phyloP scores from a whole-genome alignment of 1,140 invertebrate species.

The Popillia japonica region DNA sequence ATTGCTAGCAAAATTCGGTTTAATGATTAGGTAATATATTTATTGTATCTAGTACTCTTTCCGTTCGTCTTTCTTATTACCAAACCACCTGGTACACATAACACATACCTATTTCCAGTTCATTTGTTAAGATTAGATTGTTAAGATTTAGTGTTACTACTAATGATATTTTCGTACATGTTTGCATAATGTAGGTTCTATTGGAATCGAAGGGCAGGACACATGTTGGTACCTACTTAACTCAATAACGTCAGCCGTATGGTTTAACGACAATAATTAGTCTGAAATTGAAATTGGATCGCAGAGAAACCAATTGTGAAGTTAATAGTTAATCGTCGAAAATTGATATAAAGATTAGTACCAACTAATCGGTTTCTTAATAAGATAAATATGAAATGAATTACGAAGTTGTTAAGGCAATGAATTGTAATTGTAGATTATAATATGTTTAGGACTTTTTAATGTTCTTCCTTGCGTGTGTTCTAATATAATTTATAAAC shows the following conservation, averaged over 20 bases:
- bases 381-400: conserved; percentile 17
- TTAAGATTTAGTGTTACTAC: too few species aligned
- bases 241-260: background rate
- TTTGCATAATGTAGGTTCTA: too few species aligned
- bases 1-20: too few species aligned
- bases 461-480: background rate
- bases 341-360: conserved; percentile 1
- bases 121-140: too few species aligned
- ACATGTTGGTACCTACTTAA: background rate
- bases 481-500: background rate
- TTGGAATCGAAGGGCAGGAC: background rate
- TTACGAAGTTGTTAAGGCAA: background rate
- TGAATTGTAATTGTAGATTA: conserved; percentile 25
- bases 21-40: too few species aligned
- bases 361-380: background rate
- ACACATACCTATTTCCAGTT: too few species aligned
- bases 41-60: too few species aligned
- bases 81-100: too few species aligned
- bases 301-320: background rate
- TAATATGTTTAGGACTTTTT: background rate
- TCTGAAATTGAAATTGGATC: conserved; percentile 15
- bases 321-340: background rate
- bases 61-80: too few species aligned
- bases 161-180: too few species aligned
- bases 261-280: conserved; percentile 4